phyloP scores from a whole-genome alignment of 1,140 invertebrate genomes.

The Drosophila parabipectinata region DNA sequence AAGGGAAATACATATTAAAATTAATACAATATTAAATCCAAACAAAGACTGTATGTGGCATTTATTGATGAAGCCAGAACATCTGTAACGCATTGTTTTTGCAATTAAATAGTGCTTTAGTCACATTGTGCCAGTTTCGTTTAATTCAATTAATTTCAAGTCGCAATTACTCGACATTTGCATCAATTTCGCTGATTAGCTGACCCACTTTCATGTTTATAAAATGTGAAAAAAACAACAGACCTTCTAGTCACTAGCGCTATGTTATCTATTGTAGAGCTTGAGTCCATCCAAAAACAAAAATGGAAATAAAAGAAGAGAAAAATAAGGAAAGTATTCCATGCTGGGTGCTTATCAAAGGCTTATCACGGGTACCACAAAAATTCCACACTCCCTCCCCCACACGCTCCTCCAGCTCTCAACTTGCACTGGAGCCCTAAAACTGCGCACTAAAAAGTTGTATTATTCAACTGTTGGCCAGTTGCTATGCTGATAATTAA shows the following conservation, averaged over 20 bases:
- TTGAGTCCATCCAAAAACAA: slow-evolving; percentile 11
- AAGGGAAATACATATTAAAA: background rate
- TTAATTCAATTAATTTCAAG: slow-evolving; percentile 45
- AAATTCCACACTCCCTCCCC: slow-evolving; percentile 21
- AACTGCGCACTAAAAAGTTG: slow-evolving; percentile 29
- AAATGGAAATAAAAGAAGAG: background rate
- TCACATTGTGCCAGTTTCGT: slow-evolving; percentile 3
- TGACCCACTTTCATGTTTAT: slow-evolving; percentile 37
- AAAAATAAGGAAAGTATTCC: slow-evolving; percentile 23
- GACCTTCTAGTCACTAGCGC: slow-evolving; percentile 4
- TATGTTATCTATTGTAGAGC: slow-evolving; percentile 1
- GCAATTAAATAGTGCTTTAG: slow-evolving; percentile 11
- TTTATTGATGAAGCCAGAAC: background rate
- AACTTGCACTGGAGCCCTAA: background rate
- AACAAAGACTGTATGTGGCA: slow-evolving; percentile 1
- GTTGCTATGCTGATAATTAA: slow-evolving; percentile 31
- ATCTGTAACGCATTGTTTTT: slow-evolving; percentile 19
- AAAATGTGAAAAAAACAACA: slow-evolving; percentile 28
- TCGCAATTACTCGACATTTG: slow-evolving; percentile 46
- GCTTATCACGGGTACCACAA: slow-evolving; percentile 32
- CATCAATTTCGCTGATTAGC: slow-evolving; percentile 48
- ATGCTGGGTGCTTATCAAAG: slow-evolving; percentile 35
- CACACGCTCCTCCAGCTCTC: background rate
- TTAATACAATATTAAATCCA: too few relatives aligned
- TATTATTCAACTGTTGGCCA: background rate